Percentiles rank a stretch among this genome's conserved stretches.
Conservation (phyloP, 2,888 invertebrate species). For the Mythimna lalbum region DNA sequence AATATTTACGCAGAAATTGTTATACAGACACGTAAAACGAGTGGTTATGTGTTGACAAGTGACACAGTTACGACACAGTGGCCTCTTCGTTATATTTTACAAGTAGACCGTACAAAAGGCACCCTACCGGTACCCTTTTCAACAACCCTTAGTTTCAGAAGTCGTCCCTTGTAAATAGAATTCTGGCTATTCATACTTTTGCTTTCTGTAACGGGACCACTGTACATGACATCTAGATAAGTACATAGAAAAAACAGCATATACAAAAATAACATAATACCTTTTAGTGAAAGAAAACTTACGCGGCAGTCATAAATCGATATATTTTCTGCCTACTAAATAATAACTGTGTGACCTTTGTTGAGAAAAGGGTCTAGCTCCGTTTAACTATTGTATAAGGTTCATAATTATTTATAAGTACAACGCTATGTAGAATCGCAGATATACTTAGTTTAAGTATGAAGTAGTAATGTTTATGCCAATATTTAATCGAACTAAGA, state of each 20-base stretch:
- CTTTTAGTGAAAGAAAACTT: not conserved
- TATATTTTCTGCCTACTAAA: constrained; percentile 11
- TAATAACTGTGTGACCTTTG: constrained; percentile 8
- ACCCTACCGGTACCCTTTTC: constrained; percentile 31
- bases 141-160: constrained; percentile 8
- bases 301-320: constrained; percentile 14
- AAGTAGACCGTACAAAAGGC: constrained; percentile 22
- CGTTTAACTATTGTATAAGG: too few species aligned
- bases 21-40: constrained; percentile 18
- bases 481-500: too few species aligned
- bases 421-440: not conserved
- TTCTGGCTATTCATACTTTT: constrained; percentile 28
- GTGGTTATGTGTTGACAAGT: constrained; percentile 23
- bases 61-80: constrained; percentile 3
- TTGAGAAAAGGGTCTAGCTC: constrained; percentile 19
- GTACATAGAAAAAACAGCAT: not conserved
- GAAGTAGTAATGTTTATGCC: too few species aligned
- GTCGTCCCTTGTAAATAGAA: constrained; percentile 24
- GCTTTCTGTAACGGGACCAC: not conserved
- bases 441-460: too few species aligned
- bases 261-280: not conserved
- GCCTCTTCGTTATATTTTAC: not conserved
- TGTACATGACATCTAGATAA: not conserved
- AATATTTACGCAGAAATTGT: constrained; percentile 48
- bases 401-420: not conserved